Base-by-base conservation (phyloP, 1,140 invertebrate species). In the Pararge aegeria region DNA sequence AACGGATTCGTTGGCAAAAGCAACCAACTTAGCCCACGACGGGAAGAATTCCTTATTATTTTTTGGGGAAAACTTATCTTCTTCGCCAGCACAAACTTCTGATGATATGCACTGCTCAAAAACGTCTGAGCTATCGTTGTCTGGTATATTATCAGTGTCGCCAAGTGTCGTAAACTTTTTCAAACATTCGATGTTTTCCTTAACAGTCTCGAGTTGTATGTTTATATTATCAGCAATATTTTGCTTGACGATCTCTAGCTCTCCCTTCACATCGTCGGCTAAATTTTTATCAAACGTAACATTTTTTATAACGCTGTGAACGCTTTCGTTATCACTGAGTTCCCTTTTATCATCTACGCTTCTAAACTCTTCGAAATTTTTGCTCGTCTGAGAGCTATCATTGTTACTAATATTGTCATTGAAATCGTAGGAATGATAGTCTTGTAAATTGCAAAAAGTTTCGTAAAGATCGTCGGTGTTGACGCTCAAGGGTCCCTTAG, bases 21-120 rank as follows among this genome's bases (percentile, higher is more conserved):
- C 69, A 7, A 89, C 86, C 21, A 89, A 56, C 52, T 73, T 75
- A 0, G 77, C 73, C 86, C 86, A 89, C 6, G 79, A 56, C 7
- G 60, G 56, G 13, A 71, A 58, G 4, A 80, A 16, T 24, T 67
- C 67, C 15, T 70, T 77, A 9, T 78, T 68, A 18, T 52, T 52
- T 12, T 75, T 55, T 20, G 29, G 29, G 18, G 29, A 57, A 16
- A 53, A 56, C n/a, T 64, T 38, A 55, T 15, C 7, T 42, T 12
- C 19, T 51, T 48, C 54, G 9, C 46, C 15, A 21, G 18, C 3
- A 37, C 16, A n/a, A 5, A 46, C 15, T 10, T 49, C 13, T 15
- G 44, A 34, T 2, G 30, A 34, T 48, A 49, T 24, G 15, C n/a
- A 56, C 15, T 56, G 13, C 10, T 56, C 16, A 49, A 15, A 37